A percentile compares a stretch with the other conserved stretches of the same genome.
Evolutionary conservation across 2,113 vertebrate species (phyloP).

Genomic region (Spilogale gracilis): DNA sequence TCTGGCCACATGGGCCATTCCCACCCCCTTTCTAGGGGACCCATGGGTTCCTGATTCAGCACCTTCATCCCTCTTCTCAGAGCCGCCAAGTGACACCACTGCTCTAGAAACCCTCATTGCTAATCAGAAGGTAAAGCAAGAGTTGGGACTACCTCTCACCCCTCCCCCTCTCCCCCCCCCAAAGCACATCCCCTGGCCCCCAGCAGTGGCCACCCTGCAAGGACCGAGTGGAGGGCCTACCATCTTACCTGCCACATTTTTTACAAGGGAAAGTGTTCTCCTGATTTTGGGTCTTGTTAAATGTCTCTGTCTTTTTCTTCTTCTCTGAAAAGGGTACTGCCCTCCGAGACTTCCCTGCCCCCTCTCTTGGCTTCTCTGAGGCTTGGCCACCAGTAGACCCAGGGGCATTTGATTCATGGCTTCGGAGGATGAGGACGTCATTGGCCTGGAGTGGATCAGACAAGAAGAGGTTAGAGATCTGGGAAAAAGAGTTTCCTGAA

Average conservation of each 20-base stretch:
- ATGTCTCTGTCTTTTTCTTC: slow-evolving; percentile 83
- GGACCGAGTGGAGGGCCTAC: background rate
- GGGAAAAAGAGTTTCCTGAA: background rate
- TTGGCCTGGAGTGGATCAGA: slow-evolving; percentile 85
- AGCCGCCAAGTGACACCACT: slow-evolving; percentile 28
- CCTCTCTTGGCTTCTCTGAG: slow-evolving; percentile 87
- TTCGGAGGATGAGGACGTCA: slow-evolving; percentile 88
- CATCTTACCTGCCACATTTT: slow-evolving; percentile 97
- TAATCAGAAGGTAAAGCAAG: slow-evolving; percentile 3
- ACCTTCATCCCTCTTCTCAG: background rate
- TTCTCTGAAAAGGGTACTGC: slow-evolving; percentile 84
- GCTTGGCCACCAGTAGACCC: slow-evolving; percentile 67
- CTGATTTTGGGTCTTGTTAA: slow-evolving; percentile 89
- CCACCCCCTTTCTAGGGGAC: background rate
- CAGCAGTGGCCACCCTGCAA: background rate
- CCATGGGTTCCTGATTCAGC: background rate
- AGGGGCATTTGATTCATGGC: slow-evolving; percentile 85
- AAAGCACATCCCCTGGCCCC: fast-evolving
- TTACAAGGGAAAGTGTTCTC: slow-evolving; percentile 99
- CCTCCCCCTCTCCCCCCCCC: background rate
- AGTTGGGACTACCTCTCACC: background rate
- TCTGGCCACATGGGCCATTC: background rate
- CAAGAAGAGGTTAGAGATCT: background rate
- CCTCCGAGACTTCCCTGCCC: slow-evolving; percentile 86
- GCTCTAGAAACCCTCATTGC: slow-evolving; percentile 50